Conservation (phyloP, 2,113 vertebrate genomes). For the Chaenogobius annularis region DNA sequence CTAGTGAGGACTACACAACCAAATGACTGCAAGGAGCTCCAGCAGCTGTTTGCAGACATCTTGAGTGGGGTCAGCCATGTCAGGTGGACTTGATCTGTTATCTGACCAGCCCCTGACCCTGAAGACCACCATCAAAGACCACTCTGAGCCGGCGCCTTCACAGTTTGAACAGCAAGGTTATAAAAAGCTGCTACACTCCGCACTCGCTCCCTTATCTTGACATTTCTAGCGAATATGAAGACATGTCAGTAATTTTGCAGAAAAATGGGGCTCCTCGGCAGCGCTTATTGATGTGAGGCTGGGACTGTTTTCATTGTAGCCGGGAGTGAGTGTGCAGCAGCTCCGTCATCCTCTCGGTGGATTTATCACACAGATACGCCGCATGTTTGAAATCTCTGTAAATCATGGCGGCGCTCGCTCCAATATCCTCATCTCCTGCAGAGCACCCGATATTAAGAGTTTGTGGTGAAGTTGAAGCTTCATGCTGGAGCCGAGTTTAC, state of each 20-base stretch:
- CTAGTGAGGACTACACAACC: no score
- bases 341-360: slow-evolving; percentile 44
- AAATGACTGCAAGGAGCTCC: no score
- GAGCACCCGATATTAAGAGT: slow-evolving; percentile 29
- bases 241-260: slow-evolving; percentile 47
- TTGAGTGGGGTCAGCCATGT: neutral
- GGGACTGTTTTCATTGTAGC: slow-evolving; percentile 58
- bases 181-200: slow-evolving; percentile 10
- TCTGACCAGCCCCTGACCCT: slow-evolving; percentile 19
- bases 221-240: slow-evolving; percentile 43
- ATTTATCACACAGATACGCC: slow-evolving; percentile 63
- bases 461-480: slow-evolving; percentile 26
- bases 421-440: slow-evolving; percentile 53
- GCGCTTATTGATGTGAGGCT: slow-evolving; percentile 50
- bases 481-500: slow-evolving; percentile 11
- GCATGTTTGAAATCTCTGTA: slow-evolving; percentile 53
- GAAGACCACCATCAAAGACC: slow-evolving; percentile 34
- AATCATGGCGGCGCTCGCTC: slow-evolving; percentile 57
- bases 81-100: neutral
- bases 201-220: slow-evolving; percentile 16
- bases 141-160: neutral
- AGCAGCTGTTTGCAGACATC: neutral
- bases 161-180: neutral
- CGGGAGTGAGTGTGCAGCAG: slow-evolving; percentile 48
- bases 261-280: slow-evolving; percentile 45